Percentiles rank a stretch among this genome's conserved stretches.
phyloP scores from a whole-genome alignment of 1,140 invertebrate species.

The Pseudomyrmex flavicornis region DNA sequence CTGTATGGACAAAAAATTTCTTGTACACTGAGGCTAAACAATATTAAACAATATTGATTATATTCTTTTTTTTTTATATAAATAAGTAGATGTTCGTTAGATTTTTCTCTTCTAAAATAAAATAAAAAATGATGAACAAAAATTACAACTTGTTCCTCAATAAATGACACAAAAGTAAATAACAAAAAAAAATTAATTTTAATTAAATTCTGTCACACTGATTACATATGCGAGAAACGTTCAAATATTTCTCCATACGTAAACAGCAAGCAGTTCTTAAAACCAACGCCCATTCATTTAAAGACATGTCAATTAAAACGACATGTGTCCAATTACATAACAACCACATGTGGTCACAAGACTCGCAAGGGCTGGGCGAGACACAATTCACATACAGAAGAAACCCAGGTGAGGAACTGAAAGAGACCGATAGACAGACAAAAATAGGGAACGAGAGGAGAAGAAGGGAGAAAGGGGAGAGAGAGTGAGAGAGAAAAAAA shows the following conservation, averaged over 20 bases:
- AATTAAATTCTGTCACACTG: neutral
- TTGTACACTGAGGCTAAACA: neutral
- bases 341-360: conserved; percentile 64
- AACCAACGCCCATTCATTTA: conserved; percentile 53
- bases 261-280: neutral
- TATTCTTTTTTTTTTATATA: too few species aligned
- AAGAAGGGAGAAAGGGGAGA: too few species aligned
- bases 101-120: neutral
- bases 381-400: conserved; percentile 44
- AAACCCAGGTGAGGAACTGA: conserved; percentile 49
- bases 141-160: neutral
- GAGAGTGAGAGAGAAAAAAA: neutral
- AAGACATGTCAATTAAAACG: conserved; percentile 57
- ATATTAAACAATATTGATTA: neutral
- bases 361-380: conserved; percentile 43
- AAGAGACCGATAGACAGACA: conserved; percentile 21
- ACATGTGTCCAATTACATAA: conserved; percentile 67
- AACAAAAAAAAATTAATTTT: neutral
- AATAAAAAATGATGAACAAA: neutral
- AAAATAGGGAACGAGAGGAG: neutral
- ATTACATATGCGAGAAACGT: neutral
- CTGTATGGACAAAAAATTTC: neutral
- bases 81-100: neutral
- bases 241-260: neutral
- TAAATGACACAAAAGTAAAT: neutral